Percentiles rank a stretch among this genome's conserved stretches.
These are phyloP conservation scores for Phoeniculus purpureus DNA, from an alignment of 2,797 vertebrate genomes.

Conservation along the genomic window DNA sequence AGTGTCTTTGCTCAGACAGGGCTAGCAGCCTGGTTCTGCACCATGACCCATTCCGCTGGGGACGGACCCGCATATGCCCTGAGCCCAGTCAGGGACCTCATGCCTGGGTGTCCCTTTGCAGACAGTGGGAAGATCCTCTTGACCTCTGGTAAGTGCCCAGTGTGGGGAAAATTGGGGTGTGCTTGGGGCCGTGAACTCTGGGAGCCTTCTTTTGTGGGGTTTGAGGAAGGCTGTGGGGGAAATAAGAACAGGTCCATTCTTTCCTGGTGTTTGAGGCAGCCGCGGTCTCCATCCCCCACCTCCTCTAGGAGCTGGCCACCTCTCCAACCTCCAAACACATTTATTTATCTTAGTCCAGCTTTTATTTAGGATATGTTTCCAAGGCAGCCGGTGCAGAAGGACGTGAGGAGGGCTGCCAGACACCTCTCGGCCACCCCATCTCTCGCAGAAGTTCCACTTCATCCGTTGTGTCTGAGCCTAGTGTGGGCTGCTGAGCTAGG, in stretches of 20 bases:
- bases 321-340: not conserved
- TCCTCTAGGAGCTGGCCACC: not conserved
- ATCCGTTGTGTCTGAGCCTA: fast-evolving
- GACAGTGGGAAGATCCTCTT: not conserved
- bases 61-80: not conserved
- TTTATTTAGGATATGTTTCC: conserved; percentile 54
- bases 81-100: fast-evolving
- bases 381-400: not conserved
- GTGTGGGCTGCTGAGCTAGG: fast-evolving
- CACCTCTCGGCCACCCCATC: not conserved
- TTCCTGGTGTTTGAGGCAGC: not conserved
- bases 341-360: conserved; percentile 35
- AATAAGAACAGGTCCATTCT: not conserved
- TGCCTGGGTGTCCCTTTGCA: no score
- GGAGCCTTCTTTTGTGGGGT: not conserved
- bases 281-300: not conserved
- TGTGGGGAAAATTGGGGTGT: fast-evolving
- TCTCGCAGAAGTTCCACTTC: fast-evolving
- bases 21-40: not conserved
- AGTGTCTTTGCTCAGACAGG: fast-evolving
- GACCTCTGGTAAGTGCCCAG: not conserved
- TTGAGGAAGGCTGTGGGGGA: not conserved
- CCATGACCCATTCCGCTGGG: not conserved
- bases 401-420: not conserved
- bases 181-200: not conserved